These are phyloP conservation scores for Myoxocephalus aenaeus DNA, from an alignment of 2,797 vertebrate species.

Conservation along the genomic window DNA sequence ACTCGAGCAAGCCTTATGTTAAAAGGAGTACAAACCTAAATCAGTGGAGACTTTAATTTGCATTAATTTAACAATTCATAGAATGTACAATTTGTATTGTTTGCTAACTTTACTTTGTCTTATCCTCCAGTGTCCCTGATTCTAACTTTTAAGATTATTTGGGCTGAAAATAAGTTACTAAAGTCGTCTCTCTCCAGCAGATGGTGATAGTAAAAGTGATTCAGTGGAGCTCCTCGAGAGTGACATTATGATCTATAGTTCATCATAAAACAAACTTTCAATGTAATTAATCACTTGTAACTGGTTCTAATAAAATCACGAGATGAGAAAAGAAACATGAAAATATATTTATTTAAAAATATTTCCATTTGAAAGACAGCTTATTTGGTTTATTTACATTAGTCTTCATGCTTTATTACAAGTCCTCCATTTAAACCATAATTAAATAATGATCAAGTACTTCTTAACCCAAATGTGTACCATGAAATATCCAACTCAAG, in stretches of 20 bases:
- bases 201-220: background rate
- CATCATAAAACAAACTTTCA: background rate
- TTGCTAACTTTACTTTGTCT: background rate
- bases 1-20: background rate
- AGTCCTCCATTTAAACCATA: background rate
- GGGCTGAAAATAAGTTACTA: background rate
- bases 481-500: constrained; percentile 8
- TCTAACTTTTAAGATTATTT: background rate
- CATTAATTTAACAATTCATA: background rate
- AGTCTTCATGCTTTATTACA: constrained; percentile 11
- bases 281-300: background rate
- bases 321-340: constrained; percentile 13
- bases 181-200: background rate
- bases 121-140: background rate
- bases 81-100: background rate
- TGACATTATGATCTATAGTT: background rate
- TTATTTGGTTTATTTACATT: constrained; percentile 50
- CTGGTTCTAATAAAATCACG: rapidly evolving
- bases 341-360: constrained; percentile 76
- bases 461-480: constrained; percentile 10
- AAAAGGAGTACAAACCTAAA: background rate
- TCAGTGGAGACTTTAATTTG: background rate
- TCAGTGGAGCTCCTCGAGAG: background rate
- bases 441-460: constrained; percentile 17
- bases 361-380: constrained; percentile 37